These are phyloP conservation scores for Drosophila navojoa DNA, from an alignment of 1,140 invertebrate species.

Conservation along the genomic window DNA sequence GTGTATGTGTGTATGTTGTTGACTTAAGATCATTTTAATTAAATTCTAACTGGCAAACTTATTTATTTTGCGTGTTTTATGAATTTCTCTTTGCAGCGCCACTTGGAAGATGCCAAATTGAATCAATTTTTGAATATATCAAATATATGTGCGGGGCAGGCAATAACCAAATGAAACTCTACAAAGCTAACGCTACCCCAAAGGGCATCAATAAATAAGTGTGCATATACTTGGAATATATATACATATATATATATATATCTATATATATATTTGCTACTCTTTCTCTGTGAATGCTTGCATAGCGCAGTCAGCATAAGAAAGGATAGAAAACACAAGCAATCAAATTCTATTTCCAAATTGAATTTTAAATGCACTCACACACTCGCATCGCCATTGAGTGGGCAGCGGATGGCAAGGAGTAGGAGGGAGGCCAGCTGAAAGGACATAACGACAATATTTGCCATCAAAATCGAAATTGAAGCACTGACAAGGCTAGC, in stretches of 20 bases:
- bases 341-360: constrained; percentile 48
- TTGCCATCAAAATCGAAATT: constrained; percentile 41
- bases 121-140: constrained; percentile 1
- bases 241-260: constrained; percentile 3
- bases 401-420: neutral
- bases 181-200: constrained; percentile 4
- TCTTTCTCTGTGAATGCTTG: neutral
- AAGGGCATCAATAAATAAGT: constrained; percentile 38
- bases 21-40: constrained; percentile 9
- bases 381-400: constrained; percentile 3
- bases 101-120: neutral
- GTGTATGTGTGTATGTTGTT: neutral
- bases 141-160: neutral
- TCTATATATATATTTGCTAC: neutral
- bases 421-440: neutral
- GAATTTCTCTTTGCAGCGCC: constrained; percentile 1
- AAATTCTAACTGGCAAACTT: constrained; percentile 4
- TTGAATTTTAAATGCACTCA: constrained; percentile 49
- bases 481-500: constrained; percentile 17
- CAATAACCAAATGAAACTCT: constrained; percentile 12
- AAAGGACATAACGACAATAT: constrained; percentile 46
- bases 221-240: constrained; percentile 24
- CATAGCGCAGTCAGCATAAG: neutral
- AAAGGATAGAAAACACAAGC: constrained; percentile 9
- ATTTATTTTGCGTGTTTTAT: neutral